phyloP scores from a whole-genome alignment of 2,113 vertebrate genomes.

The Nycticebus coucang region DNA sequence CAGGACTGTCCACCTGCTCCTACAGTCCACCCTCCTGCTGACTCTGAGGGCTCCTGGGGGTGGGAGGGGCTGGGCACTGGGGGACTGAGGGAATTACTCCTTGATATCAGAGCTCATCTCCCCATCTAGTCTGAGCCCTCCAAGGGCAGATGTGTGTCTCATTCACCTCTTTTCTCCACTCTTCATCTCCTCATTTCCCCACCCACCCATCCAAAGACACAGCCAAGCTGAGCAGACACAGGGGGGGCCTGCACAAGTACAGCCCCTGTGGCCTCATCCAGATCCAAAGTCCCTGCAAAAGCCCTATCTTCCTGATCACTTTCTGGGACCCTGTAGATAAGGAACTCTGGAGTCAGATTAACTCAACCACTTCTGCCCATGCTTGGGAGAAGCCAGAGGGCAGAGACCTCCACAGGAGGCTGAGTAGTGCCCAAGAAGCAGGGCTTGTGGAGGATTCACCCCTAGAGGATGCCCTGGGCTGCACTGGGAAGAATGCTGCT shows the following conservation, averaged over 20 bases:
- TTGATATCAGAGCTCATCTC: neutral
- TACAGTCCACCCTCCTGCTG: neutral
- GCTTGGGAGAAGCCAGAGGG: neutral
- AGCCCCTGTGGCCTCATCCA: neutral
- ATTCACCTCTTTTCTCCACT: neutral
- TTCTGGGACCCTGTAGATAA: neutral
- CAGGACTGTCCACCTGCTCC: neutral
- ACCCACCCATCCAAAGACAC: neutral
- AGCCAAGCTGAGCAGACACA: neutral
- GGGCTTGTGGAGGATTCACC: neutral
- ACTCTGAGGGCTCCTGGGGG: neutral
- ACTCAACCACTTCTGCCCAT: neutral
- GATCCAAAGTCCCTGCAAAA: neutral
- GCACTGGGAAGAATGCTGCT: neutral
- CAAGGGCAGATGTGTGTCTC: neutral
- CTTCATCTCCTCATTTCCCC: neutral
- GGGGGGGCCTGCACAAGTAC: neutral
- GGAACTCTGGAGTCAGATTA: neutral
- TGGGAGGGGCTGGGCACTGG: neutral
- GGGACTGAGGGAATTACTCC: neutral
- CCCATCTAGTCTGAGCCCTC: neutral
- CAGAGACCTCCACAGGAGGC: fast-evolving
- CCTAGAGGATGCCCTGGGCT: neutral
- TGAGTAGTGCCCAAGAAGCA: neutral
- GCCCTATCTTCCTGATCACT: neutral